phyloP scores from a whole-genome alignment of 2,888 invertebrate species.

The Neuroscelio doddi region DNA sequence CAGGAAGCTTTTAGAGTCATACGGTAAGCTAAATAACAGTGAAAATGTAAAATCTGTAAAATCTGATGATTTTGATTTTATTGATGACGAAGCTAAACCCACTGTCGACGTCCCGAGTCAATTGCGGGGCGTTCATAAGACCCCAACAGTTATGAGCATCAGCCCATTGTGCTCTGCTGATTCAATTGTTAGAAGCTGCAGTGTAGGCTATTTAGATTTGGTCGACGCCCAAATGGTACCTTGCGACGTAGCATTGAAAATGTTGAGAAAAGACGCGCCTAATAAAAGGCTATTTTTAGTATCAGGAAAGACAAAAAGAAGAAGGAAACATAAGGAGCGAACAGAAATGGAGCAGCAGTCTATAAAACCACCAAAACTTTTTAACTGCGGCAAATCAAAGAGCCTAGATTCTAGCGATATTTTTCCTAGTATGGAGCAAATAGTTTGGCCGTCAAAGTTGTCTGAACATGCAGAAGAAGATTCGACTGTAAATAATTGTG shows the following conservation, averaged over 20 bases:
- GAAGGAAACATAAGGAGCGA: slow-evolving; percentile 61
- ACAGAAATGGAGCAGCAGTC: slow-evolving; percentile 58
- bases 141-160: slow-evolving; percentile 79
- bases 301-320: slow-evolving; percentile 76
- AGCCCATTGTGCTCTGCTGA: slow-evolving; percentile 77
- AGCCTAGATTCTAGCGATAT: slow-evolving; percentile 90
- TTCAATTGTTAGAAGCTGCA: slow-evolving; percentile 88
- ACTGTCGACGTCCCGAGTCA: slow-evolving; percentile 57
- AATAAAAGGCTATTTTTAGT: slow-evolving; percentile 83
- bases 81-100: slow-evolving; percentile 78
- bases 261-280: slow-evolving; percentile 83
- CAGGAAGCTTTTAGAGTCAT: slow-evolving; percentile 47
- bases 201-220: slow-evolving; percentile 89
- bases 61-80: slow-evolving; percentile 79
- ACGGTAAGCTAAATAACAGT: slow-evolving; percentile 47
- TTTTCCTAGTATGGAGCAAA: slow-evolving; percentile 75
- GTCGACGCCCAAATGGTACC: slow-evolving; percentile 85
- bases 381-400: slow-evolving; percentile 85
- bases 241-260: slow-evolving; percentile 81
- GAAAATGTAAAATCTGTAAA: slow-evolving; percentile 57
- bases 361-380: slow-evolving; percentile 74
- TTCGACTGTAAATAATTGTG: slow-evolving; percentile 10
- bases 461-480: slow-evolving; percentile 63
- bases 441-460: slow-evolving; percentile 57
- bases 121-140: slow-evolving; percentile 50